Base-by-base conservation (phyloP, 2,797 vertebrate species). In the Varecia variegata region DNA sequence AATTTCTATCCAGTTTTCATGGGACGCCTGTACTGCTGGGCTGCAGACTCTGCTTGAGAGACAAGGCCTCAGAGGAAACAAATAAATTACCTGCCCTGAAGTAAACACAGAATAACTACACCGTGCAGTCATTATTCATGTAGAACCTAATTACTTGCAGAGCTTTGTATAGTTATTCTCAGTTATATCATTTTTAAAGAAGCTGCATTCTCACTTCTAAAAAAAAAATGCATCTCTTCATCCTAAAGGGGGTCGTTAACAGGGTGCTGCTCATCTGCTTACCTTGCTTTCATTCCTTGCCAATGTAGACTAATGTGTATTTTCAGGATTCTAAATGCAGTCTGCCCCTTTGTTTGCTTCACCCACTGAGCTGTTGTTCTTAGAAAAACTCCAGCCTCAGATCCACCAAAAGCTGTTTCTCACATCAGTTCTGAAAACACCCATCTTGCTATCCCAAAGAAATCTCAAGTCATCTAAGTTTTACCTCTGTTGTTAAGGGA, bases 121-220 rank as follows among this genome's bases (percentile, higher is more conserved):
- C 73, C 56, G 20, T n/a, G 25, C 88, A 74, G 67, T 93, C 79
- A 81, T 82, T 93, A 94, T 80, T 96, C 88, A 82, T 93, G 71
- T 79, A 60, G 81, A 96, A 93, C 82, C 89, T 96, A 96, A 96
- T 96, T 89, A 90, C 84, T 85, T 88, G 30, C 67, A 50, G 35
- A 87, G 65, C 54, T 91, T 89, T 62, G 21, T 81, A 7, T 60
- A 82, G 52, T 85, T 62, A 71, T 89, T 93, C 56, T 45, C 11
- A 11, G 60, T 93, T 89, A 54, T 30, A 54, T 30, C 76, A 76
- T 93, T 94, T 91, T 85, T 88, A 70, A 96, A 95, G 92, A 92
- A 60, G 23, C 43, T 50, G 2, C 18, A 82, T 93, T 95, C 45
- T 91, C 47, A 88, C 56, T 90, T 91, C 84, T 54, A 21, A 86